Evolutionary conservation across 2,888 invertebrate species (phyloP).

Genomic region (Lapara coniferarum): DNA sequence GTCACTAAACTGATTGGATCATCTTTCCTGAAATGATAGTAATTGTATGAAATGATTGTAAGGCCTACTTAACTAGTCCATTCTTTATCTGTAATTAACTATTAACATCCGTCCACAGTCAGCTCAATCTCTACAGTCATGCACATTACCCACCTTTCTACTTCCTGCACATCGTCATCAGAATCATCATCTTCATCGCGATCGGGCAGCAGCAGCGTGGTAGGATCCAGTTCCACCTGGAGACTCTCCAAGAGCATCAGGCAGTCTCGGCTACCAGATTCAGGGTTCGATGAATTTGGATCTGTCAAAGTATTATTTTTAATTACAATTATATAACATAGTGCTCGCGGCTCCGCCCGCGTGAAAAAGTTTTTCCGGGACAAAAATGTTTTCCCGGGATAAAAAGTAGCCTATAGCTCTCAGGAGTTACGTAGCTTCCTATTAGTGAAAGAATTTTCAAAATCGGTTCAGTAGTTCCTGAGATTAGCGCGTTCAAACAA

Average conservation of each 20-base stretch:
- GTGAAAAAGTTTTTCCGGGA: too few species aligned
- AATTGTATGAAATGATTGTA: background rate
- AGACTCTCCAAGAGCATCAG: constrained; percentile 72
- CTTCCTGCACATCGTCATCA: constrained; percentile 38
- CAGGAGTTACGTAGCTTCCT: too few species aligned
- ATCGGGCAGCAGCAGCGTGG: constrained; percentile 51
- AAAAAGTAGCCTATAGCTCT: too few species aligned
- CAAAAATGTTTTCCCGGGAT: too few species aligned
- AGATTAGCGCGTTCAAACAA: too few species aligned
- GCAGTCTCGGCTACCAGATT: constrained; percentile 55
- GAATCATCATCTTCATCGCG: constrained; percentile 43
- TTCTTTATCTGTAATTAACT: too few species aligned
- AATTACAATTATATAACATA: too few species aligned
- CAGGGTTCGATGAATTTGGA: background rate
- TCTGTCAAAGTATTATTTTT: constrained; percentile 27
- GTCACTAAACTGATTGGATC: constrained; percentile 71
- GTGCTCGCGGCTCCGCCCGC: too few species aligned
- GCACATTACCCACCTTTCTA: background rate
- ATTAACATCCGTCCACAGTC: too few species aligned
- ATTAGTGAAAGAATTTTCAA: too few species aligned
- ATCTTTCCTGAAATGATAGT: constrained; percentile 46
- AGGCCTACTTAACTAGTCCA: background rate
- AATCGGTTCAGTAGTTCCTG: too few species aligned
- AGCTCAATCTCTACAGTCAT: too few species aligned
- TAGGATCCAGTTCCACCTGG: constrained; percentile 69